phyloP scores from a whole-genome alignment of 2,113 vertebrate genomes.

The Edolisoma coerulescens region DNA sequence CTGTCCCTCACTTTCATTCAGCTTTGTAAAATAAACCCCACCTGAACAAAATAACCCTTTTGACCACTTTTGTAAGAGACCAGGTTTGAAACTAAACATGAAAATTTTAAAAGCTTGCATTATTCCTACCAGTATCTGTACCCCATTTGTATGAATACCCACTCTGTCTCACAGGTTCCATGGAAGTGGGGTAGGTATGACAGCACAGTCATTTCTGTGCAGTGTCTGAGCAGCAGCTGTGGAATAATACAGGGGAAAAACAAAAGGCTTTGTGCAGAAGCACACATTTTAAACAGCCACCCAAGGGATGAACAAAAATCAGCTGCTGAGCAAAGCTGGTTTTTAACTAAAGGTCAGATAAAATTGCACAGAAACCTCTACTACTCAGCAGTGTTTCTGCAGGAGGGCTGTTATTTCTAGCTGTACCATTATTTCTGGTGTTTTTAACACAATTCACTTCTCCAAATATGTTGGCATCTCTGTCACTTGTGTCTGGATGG shows the following conservation, averaged over 20 bases:
- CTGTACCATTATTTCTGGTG: neutral
- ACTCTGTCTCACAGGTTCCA: neutral
- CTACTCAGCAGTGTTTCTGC: neutral
- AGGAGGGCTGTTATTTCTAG: neutral
- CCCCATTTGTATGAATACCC: neutral
- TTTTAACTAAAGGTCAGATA: slow-evolving; percentile 46
- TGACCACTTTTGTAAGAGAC: neutral
- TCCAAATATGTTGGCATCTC: neutral
- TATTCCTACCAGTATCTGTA: neutral
- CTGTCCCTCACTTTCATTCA: neutral
- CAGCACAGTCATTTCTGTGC: neutral
- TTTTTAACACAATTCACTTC: neutral
- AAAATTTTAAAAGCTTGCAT: neutral
- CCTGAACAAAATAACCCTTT: neutral
- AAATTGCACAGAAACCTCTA: neutral
- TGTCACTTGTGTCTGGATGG: neutral
- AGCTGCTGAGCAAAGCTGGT: neutral
- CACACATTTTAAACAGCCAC: neutral
- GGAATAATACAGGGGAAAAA: neutral
- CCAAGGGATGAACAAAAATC: slow-evolving; percentile 4
- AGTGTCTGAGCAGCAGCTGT: neutral
- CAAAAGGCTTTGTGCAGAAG: neutral
- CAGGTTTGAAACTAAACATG: neutral
- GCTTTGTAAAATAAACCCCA: neutral
- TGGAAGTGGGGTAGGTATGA: neutral